Evolutionary conservation across 1,140 invertebrate species (phyloP).

Genomic region (Sycophaga agraensis): DNA sequence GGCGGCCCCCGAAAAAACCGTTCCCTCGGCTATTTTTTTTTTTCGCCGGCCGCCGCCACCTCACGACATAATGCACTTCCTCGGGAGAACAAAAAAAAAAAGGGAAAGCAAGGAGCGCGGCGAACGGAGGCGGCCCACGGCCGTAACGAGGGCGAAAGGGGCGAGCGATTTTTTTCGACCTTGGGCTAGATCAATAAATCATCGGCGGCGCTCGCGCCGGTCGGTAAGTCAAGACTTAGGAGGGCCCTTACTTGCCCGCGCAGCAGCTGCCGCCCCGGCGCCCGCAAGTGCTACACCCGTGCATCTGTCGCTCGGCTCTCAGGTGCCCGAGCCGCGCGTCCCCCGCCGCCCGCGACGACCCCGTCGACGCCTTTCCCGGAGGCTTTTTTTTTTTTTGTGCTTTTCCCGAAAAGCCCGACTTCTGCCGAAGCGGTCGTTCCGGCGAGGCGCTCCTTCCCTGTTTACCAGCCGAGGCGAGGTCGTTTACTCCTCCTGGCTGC

Average conservation of each 20-base stretch:
- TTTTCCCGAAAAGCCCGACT: not conserved
- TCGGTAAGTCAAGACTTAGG: constrained; percentile 47
- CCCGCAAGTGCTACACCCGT: constrained; percentile 1
- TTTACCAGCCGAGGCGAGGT: no score
- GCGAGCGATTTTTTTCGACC: constrained; percentile 1
- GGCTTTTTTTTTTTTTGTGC: not conserved
- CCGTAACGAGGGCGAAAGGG: not conserved
- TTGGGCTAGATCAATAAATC: constrained; percentile 23
- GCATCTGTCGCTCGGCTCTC: constrained; percentile 36
- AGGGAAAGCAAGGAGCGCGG: not conserved
- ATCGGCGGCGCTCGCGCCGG: constrained; percentile 12
- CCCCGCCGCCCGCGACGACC: not conserved
- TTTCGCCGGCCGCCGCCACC: not conserved
- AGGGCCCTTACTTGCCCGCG: constrained; percentile 43
- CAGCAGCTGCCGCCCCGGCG: constrained; percentile 26
- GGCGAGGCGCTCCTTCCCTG: no score
- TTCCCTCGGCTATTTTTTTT: no score
- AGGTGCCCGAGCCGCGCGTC: not conserved
- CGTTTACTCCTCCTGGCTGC: no score
- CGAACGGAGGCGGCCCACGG: constrained; percentile 7
- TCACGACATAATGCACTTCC: not conserved
- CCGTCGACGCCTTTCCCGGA: not conserved
- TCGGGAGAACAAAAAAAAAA: not conserved
- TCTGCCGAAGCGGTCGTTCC: not conserved
- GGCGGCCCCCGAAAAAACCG: no score